A percentile compares a stretch with the other conserved stretches of the same genome.
Evolutionary conservation across 92 coral and sea anemone genomes (phyloP).

Genomic region (Pocillopora grandis): DNA sequence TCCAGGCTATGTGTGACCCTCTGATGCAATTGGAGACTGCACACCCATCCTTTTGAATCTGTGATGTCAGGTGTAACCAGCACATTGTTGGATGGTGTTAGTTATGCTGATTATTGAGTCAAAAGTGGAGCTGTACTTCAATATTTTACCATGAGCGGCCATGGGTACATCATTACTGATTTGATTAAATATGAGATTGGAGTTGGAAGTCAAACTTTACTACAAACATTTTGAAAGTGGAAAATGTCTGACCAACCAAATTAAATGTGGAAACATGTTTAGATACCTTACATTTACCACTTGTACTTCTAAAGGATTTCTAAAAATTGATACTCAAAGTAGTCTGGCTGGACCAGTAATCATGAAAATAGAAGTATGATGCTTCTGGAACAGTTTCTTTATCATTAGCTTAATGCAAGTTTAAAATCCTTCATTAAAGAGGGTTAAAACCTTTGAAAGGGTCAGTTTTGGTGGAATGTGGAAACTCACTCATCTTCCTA

Average conservation of each 20-base stretch:
- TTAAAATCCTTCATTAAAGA: no score
- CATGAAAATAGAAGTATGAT: neutral
- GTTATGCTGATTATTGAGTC: neutral
- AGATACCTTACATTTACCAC: constrained; percentile 18
- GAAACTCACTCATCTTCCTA: no score
- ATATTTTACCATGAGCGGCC: neutral
- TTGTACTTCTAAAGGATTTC: constrained; percentile 22
- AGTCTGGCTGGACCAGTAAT: constrained; percentile 9
- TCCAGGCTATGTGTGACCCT: neutral
- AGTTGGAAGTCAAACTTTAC: neutral
- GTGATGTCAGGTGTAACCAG: neutral
- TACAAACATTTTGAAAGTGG: neutral
- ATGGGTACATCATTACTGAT: neutral
- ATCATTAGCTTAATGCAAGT: neutral
- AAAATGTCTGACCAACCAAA: neutral
- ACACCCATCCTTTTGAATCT: neutral
- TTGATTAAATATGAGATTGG: no score
- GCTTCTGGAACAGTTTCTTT: neutral
- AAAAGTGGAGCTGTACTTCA: constrained; percentile 1
- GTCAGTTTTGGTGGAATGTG: no score
- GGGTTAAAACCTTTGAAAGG: no score
- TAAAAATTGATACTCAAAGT: neutral
- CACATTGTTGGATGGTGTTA: constrained; percentile 5
- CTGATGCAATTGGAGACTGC: neutral
- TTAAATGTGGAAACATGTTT: neutral